Evolutionary conservation across 2,797 vertebrate species (phyloP), one percentile per base, ranked within the genome.

Genomic region (Poecilia gillii): DNA sequence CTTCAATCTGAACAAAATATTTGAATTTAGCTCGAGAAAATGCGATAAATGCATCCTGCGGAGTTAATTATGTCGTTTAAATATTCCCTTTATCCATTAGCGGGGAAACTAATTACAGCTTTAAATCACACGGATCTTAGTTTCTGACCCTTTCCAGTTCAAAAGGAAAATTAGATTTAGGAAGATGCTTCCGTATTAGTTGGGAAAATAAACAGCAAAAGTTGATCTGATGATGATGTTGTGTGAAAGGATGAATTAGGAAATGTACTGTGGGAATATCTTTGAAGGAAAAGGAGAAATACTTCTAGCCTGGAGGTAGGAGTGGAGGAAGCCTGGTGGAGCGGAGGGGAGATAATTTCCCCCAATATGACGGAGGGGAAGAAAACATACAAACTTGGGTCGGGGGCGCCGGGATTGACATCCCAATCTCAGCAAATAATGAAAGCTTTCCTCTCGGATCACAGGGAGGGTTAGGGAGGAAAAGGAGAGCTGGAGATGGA

Each of bases 381-480:
- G 41, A 71, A 71, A 71, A 71, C 41, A 70, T 92, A 93, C 93
- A 93, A 94, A 94, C 91, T 89, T 87, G 90, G 94, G 94, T 93
- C 91, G 94, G 94, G 90, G 92, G 88, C 81, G 55, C 78, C 5
- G 89, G 94, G 90, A 96, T 93, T 94, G 94, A 95, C 94, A 95
- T 93, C 86, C 93, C 94, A 93, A 95, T 95, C 94, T 94, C 87
- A 81, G 92, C 94, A 95, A 95, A 96, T 95, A 96, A 96, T 94
- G 93, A 95, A 95, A 95, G 91, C 89, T 91, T 93, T 94, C 92
- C 92, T 93, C 90, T 81, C 70, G 74, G 88, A 91, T 91, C 90
- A 91, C 80, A 88, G 76, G 85, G 81, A 88, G 89, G 89, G 88
- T 82, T 87, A 84, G 80, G 72, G 78, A 80, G 81, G 82, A 73